phyloP scores from a whole-genome alignment of 2,888 invertebrate genomes.

The Ctena decussata region DNA sequence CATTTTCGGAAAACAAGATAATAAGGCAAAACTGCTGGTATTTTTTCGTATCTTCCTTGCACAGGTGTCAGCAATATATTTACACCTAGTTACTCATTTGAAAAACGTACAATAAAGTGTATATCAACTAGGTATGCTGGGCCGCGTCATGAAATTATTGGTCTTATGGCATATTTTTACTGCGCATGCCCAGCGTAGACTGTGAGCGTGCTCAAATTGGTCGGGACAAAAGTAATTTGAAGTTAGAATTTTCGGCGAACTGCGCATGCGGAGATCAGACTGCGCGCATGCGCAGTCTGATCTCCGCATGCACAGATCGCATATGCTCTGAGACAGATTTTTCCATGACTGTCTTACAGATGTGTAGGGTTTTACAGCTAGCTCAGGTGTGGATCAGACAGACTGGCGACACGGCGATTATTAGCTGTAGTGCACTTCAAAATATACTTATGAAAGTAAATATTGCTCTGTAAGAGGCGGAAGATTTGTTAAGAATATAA shows the following conservation, averaged over 20 bases:
- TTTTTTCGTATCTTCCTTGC: not conserved
- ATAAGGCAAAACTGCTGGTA: not conserved
- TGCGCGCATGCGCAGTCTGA: too few relatives aligned
- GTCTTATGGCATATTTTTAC: not conserved
- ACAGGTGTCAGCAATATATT: slow-evolving; percentile 3
- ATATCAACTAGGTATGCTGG: not conserved
- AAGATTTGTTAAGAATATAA: not conserved
- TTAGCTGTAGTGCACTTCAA: slow-evolving; percentile 56
- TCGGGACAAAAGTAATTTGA: too few relatives aligned
- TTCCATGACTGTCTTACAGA: not conserved
- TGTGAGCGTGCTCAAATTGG: too few relatives aligned
- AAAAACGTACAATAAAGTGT: not conserved
- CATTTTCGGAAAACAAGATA: not conserved
- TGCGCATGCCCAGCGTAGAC: too few relatives aligned
- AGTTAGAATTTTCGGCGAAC: too few relatives aligned
- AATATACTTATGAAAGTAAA: slow-evolving; percentile 41
- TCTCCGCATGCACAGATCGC: not conserved
- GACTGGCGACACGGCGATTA: slow-evolving; percentile 64
- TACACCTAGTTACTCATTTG: not conserved
- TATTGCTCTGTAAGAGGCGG: not conserved
- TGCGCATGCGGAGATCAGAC: too few relatives aligned
- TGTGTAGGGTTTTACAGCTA: slow-evolving; percentile 11
- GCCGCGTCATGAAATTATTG: not conserved
- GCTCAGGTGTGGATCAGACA: slow-evolving; percentile 68
- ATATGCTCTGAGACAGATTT: too few relatives aligned